Base-by-base conservation (phyloP, 2,797 vertebrate genomes). In the Pagetopsis macropterus region DNA sequence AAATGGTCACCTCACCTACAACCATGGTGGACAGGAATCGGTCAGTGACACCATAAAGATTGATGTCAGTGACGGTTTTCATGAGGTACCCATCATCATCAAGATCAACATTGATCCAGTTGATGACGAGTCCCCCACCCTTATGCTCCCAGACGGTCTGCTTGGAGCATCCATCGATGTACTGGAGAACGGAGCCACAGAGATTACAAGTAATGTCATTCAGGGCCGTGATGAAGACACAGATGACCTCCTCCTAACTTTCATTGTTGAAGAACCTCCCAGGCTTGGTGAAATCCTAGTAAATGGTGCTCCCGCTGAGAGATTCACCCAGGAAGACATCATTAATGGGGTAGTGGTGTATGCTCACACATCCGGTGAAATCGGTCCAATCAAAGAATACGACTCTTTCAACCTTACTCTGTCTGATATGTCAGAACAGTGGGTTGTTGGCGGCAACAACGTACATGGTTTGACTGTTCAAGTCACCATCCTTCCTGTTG, bases 391-490 rank as follows among this genome's bases (percentile, higher is more conserved):
- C 54, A 96, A 90, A 81, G 80, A 89, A 41, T 84, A 94, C 0
- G 96, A 97, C 84, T 94, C 93, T 19, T 97, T 98, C 81, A 97
- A 94, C 83, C 92, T 97, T 59, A 94, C 94, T 33, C 83, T 97
- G 55, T 95, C 94, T 27, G 94, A 96, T 48, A 88, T 96, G 91
- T 95, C 95, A 5, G 90, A 95, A 56, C 94, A 95, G 61, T 94
- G 93, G 96, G 89, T 95, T 9, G 76, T 95, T 31, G 96, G 94
- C 11, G 94, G 94, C 48, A 96, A 95, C 79, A 94, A 93, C 72
- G 92, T 95, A 46, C 94, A 96, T 86, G 94, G 93, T 14, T 93
- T 96, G 3, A 89, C 72, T 44, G 95, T 97, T 50, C 80, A 95
- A 12, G 95, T 97, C 51, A 95, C 94, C 50, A 90, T 97, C 72